Evolutionary conservation across 2,797 vertebrate genomes (phyloP).

Genomic region (Miichthys miiuy): DNA sequence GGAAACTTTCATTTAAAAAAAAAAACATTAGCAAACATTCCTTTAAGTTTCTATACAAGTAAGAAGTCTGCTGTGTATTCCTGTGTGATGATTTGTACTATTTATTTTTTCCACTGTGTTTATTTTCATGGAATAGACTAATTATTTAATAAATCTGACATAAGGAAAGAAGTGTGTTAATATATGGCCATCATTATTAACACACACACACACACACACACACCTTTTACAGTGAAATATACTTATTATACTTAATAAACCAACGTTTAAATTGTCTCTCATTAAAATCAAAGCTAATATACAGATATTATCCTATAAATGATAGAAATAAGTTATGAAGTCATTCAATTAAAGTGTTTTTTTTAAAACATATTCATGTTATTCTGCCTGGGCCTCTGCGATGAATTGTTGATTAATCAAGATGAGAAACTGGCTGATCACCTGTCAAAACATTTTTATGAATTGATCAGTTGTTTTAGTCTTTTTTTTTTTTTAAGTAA

Average conservation of each 20-base stretch:
- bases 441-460: not conserved
- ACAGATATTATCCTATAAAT: not conserved
- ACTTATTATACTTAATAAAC: not conserved
- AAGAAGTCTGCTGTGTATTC: slow-evolving; percentile 92
- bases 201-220: slow-evolving; percentile 23
- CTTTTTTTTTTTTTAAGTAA: not conserved
- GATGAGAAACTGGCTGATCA: not conserved
- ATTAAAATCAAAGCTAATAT: not conserved
- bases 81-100: slow-evolving; percentile 94
- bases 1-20: slow-evolving; percentile 72
- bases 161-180: slow-evolving; percentile 87
- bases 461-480: not conserved
- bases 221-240: slow-evolving; percentile 3
- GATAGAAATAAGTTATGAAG: not conserved
- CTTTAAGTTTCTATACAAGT: slow-evolving; percentile 91
- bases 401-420: not conserved
- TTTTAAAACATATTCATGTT: not conserved
- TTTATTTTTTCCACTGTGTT: slow-evolving; percentile 95
- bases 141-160: slow-evolving; percentile 99
- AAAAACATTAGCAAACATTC: slow-evolving; percentile 86
- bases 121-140: slow-evolving; percentile 91
- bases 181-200: slow-evolving; percentile 40
- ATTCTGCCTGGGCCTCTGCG: not conserved
- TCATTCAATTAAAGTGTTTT: not conserved
- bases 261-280: not conserved